These are phyloP conservation scores for Momotus momota DNA, from an alignment of 2,797 vertebrate genomes.

Conservation along the genomic window DNA sequence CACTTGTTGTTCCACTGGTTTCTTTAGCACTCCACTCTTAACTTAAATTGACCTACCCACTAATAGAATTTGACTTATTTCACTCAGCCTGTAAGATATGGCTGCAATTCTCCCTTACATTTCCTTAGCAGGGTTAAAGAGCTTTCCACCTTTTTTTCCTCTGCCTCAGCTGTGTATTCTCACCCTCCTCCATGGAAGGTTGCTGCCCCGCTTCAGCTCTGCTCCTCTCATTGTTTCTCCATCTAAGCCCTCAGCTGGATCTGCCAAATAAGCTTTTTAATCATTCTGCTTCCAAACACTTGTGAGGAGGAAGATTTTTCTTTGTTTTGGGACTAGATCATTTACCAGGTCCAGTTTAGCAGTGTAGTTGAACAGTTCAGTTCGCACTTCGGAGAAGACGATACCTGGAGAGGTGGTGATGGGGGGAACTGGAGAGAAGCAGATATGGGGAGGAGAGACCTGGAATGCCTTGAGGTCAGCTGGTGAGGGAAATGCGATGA, in stretches of 20 bases:
- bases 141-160: neutral
- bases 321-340: neutral
- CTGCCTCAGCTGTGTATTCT: slow-evolving; percentile 28
- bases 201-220: neutral
- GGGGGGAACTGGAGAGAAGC: neutral
- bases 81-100: neutral
- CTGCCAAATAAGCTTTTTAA: neutral
- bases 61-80: slow-evolving; percentile 50
- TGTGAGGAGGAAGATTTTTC: neutral
- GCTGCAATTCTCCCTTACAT: neutral
- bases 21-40: neutral
- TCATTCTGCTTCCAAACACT: neutral
- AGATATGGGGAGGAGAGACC: neutral
- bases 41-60: slow-evolving; percentile 18
- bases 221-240: neutral
- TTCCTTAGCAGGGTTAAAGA: neutral
- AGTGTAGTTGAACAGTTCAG: neutral
- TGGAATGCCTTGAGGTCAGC: neutral
- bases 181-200: neutral
- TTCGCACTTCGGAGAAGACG: accelerated
- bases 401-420: neutral
- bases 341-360: neutral
- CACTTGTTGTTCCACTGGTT: neutral
- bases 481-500: neutral
- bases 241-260: neutral